Percentiles rank a stretch among this genome's conserved stretches.
Conservation (phyloP, 2,888 invertebrate species). For the Tupiocoris notatus region DNA sequence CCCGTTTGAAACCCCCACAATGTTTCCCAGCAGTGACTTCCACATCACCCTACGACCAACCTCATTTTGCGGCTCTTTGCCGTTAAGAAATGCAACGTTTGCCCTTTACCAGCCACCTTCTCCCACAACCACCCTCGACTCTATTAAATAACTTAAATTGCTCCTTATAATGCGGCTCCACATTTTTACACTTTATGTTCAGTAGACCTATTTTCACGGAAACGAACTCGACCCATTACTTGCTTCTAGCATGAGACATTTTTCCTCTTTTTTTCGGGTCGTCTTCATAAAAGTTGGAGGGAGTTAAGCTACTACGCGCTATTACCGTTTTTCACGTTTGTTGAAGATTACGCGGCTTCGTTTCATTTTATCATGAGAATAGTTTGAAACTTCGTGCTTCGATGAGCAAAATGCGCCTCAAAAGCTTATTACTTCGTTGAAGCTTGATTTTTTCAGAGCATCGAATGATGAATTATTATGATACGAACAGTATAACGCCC, state of each 20-base stretch:
- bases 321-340: slow-evolving; percentile 29
- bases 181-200: slow-evolving; percentile 40
- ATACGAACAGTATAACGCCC: too few relatives aligned
- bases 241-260: slow-evolving; percentile 18
- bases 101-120: slow-evolving; percentile 1
- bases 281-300: slow-evolving; percentile 30
- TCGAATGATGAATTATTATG: too few relatives aligned
- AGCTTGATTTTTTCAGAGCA: too few relatives aligned
- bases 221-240: slow-evolving; percentile 30
- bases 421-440: too few relatives aligned
- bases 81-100: slow-evolving; percentile 33
- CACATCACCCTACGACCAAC: neutral
- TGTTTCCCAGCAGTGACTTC: neutral
- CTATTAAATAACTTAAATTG: slow-evolving; percentile 42
- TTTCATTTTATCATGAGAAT: neutral
- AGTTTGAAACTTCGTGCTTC: neutral
- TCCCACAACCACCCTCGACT: slow-evolving; percentile 11
- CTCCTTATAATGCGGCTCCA: slow-evolving; percentile 32
- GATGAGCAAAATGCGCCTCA: neutral
- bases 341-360: neutral
- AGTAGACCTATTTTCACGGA: slow-evolving; percentile 16
- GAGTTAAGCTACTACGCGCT: slow-evolving; percentile 19
- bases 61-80: neutral
- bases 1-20: slow-evolving; percentile 7
- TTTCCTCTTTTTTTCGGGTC: neutral